Base-by-base conservation (phyloP, 2,113 vertebrate species). In the Hippocampus mohnikei region DNA sequence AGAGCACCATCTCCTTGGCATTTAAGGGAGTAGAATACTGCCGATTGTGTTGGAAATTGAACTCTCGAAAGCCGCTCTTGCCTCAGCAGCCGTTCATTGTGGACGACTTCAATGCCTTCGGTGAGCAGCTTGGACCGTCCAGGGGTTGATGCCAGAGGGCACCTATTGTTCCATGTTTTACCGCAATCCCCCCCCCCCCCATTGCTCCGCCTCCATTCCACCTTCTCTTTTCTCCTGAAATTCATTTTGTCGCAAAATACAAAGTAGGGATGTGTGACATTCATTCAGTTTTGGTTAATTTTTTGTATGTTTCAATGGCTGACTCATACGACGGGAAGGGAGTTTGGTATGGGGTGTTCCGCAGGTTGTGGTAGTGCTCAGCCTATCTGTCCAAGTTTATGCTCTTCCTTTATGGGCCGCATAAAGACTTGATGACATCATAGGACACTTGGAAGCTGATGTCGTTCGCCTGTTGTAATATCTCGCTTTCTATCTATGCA, bases 41-140 rank as follows among this genome's bases (percentile, higher is more conserved):
- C 84, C 85, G 90, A 93, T 91, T 92, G 91, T 92, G 89, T 90
- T 90, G 91, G 89, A 92, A 93, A 92, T 92, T 91, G 91, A 93
- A 91, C 91, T 92, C 87, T 90, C 88, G 85, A 85, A 91, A 92
- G 90, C 90, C 86, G 88, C 78, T 84, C 81, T 84, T 90, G 86
- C 90, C 79, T 52, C 82, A 84, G 90, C 90, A 88, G 90, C 76
- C 42, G 81, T 82, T 88, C 90, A 91, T 92, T 91, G 92, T 92
- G 88, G 90, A 84, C 77, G 89, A 87, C 84, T 79, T 88, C 85
- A 88, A 86, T 91, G 86, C 85, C 88, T 92, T 91, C 84, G 89
- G 83, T 86, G 87, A 90, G 85, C 86, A 73, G 86, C 84, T 77
- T 77, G 77, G 84, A 82, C 84, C 82, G 86, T 88, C 87, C 85